Conservation (phyloP, 37 sponge, comb jelly and placozoan species). For the Chondrilla cf. caribensis region DNA sequence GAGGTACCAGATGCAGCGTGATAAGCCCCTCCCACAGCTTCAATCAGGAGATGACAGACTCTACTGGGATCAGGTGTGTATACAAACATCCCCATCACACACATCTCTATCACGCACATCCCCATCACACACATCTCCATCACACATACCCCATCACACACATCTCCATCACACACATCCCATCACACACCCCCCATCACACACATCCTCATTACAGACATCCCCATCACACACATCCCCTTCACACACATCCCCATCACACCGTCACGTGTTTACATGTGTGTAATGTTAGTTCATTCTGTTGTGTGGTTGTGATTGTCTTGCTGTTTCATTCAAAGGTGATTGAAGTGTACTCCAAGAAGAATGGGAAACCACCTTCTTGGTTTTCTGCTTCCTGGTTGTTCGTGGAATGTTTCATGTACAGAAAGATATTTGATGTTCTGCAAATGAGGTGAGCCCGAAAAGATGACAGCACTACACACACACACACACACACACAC, state of each 20-base stretch:
- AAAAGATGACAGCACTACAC: no score
- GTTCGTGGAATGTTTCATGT: slow-evolving; percentile 97
- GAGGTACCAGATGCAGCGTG: slow-evolving; percentile 82
- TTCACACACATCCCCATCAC: no score
- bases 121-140: no score
- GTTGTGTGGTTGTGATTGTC: no score
- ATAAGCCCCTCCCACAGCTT: slow-evolving; percentile 68
- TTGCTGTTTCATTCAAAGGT: slow-evolving; percentile 3
- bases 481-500: no score
- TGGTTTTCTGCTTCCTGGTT: slow-evolving; percentile 96
- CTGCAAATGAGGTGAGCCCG: slow-evolving; percentile 41
- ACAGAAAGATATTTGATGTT: slow-evolving; percentile 73
- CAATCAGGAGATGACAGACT: slow-evolving; percentile 54
- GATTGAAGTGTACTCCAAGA: slow-evolving; percentile 23
- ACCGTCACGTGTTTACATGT: no score
- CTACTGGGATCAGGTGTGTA: slow-evolving; percentile 61
- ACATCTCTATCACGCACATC: background rate
- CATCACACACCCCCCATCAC: no score
- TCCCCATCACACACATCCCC: no score
- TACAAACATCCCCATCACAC: background rate
- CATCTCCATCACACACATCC: no score
- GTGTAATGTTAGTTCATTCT: no score
- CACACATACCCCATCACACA: no score
- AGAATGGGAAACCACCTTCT: slow-evolving; percentile 42
- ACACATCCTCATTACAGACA: no score